Base-by-base conservation (phyloP, 2,888 invertebrate genomes). In the Amiota communis region DNA sequence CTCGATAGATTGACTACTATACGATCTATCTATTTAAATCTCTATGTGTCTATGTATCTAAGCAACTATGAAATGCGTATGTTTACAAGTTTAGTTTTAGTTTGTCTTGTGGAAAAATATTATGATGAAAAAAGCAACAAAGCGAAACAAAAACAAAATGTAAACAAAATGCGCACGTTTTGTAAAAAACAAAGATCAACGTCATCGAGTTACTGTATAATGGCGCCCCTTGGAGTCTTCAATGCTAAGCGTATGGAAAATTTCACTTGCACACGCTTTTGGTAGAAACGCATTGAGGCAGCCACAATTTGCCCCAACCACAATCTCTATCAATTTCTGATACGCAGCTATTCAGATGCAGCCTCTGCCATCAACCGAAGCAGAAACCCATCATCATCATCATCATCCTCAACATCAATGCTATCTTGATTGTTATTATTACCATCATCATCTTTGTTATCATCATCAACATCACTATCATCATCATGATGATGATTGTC, bases 211-310 rank as follows among this genome's bases (percentile, higher is more conserved):
- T 15, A 11, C 17, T 20, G 59, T 8, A 20, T 15, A 12, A 2
- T 59, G 23, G 36, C 47, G 59, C 20, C 15, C 59, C 59, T 15
- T n/a, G 15, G 15, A 53, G 8, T 15, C 59, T 59, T 17, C 59
- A 59, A 17, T 59, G 53, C 57, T 61, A 72, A 74, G 57, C 85
- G 82, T 85, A 80, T 83, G 82, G 82, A 78, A 85, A 85, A 85
- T 83, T 83, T 83, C 85, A 83, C 85, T 82, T 83, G 82, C 85
- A 59, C 36, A 82, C 85, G 85, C 82, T 77, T 84, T 79, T 77
- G n/a, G n/a, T 53, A 81, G 84, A 84, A 83, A 75, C 83, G 80
- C 83, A 84, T 73, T 72, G 53, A 63, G n/a, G 17, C 59, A 20
- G 12, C 59, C 20, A 20, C 59, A 23, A 53, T 6, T 36, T 6